Percentiles rank a stretch among this genome's conserved stretches.
Evolutionary conservation across 2,888 invertebrate genomes (phyloP).

Genomic region (Lordiphosa fenestrarum): DNA sequence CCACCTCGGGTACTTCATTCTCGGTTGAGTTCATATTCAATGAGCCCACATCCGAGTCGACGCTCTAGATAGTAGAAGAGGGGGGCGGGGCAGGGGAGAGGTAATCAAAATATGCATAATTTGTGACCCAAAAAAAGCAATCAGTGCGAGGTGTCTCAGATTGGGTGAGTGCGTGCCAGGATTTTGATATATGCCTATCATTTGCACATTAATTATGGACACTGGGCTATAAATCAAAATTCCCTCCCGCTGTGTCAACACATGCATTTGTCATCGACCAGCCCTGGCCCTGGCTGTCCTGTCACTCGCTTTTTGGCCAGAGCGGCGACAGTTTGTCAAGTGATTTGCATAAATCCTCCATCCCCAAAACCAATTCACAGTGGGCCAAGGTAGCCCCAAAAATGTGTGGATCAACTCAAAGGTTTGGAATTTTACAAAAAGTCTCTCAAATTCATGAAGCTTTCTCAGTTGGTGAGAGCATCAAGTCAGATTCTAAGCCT

Average conservation of each 20-base stretch:
- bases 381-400: too few species aligned
- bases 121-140: conserved; percentile 27
- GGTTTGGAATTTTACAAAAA: too few species aligned
- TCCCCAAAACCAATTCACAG: neutral
- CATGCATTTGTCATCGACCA: conserved; percentile 71
- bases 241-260: conserved; percentile 50
- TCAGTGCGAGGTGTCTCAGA: conserved; percentile 16
- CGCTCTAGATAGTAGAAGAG: conserved; percentile 83
- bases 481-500: too few species aligned
- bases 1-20: conserved; percentile 86
- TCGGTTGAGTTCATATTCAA: conserved; percentile 87
- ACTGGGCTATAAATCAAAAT: conserved; percentile 68
- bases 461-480: too few species aligned
- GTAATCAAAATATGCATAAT: conserved; percentile 44
- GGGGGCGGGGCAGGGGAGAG: conserved; percentile 9
- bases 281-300: conserved; percentile 2
- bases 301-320: conserved; percentile 31
- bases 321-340: conserved; percentile 44
- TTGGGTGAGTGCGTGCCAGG: neutral
- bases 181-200: conserved; percentile 49
- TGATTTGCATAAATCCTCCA: conserved; percentile 63
- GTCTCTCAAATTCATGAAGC: too few species aligned
- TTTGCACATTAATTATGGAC: conserved; percentile 72
- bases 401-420: too few species aligned
- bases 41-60: conserved; percentile 90